Base-by-base conservation (phyloP, 2,888 invertebrate species). In the Scaptomyza parva region DNA sequence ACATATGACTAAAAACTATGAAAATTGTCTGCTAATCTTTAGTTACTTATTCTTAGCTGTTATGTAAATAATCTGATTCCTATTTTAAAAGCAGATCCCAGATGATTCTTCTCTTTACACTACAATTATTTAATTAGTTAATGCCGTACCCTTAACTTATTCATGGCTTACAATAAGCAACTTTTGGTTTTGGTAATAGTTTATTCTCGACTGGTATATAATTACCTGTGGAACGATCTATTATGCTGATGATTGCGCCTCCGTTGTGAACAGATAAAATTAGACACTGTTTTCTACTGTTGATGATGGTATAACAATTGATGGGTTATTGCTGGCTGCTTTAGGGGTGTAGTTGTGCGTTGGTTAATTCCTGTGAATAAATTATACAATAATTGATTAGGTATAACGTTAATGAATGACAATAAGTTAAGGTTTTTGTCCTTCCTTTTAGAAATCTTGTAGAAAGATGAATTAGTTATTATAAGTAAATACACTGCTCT, bases 361-460 rank as follows among this genome's bases (percentile, higher is more conserved):
- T 80, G 79, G 73, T 76, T 73, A 79, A 73, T 78, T 88, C 88
- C 90, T 89, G 78, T 51, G 66, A 80, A 78, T 68, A 67, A 69
- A 63, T 37, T 7, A 50, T 40, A 18, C 24, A 28, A 41, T 20
- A 2, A 30, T 2, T 8, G n/a, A 22, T 50, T 20, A 17, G 18
- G 43, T 11, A 37, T 24, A 11, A 3, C 9, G 20, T 14, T 8
- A 47, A 52, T 30, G 33, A 18, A 0, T 7, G 8, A 8, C 2
- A 30, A 12, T 5, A 4, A 12, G 1, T 11, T 11, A 7, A 1
- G 5, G 4, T n/a, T 30, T 28, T 12, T 5, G 12, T 12, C n/a
- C 9, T 22, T 26, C 26, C 7, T 14, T 7, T 24, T 24, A 4
- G 8, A 24, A 24, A n/a, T n/a, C n/a, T n/a, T n/a, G n/a, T n/a